A percentile compares a stretch with the other conserved stretches of the same genome.
phyloP scores from a whole-genome alignment of 37 sponge, comb jelly and placozoan species.

The Bolinopsis microptera region DNA sequence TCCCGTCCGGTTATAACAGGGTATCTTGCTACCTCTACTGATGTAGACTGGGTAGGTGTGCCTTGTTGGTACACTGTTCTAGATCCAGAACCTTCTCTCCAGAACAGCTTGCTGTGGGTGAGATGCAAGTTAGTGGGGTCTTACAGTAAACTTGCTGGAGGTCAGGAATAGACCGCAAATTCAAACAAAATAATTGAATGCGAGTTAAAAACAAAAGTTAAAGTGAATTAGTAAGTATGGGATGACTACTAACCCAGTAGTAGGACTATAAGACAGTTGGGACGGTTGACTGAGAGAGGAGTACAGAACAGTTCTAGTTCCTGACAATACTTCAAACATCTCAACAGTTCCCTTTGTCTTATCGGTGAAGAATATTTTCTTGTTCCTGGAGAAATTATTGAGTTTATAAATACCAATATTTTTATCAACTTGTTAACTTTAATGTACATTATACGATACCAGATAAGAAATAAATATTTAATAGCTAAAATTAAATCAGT shows the following conservation, averaged over 20 bases:
- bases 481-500: too few species aligned
- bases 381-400: neutral
- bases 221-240: too few species aligned
- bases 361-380: neutral
- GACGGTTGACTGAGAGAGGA: neutral
- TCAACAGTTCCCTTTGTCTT: neutral
- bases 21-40: neutral
- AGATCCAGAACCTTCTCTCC: neutral
- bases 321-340: neutral
- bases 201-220: too few species aligned
- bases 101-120: neutral
- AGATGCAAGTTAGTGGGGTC: too few species aligned
- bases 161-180: too few species aligned
- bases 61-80: neutral
- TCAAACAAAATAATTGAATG: too few species aligned
- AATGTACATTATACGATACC: too few species aligned
- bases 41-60: neutral
- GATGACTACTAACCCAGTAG: neutral
- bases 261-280: neutral
- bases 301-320: neutral
- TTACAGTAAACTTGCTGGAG: too few species aligned
- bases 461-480: too few species aligned
- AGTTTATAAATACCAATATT: too few species aligned
- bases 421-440: too few species aligned
- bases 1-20: neutral